These are phyloP conservation scores for Styela clava DNA, from an alignment of 23 tunicate species.

Conservation along the genomic window DNA sequence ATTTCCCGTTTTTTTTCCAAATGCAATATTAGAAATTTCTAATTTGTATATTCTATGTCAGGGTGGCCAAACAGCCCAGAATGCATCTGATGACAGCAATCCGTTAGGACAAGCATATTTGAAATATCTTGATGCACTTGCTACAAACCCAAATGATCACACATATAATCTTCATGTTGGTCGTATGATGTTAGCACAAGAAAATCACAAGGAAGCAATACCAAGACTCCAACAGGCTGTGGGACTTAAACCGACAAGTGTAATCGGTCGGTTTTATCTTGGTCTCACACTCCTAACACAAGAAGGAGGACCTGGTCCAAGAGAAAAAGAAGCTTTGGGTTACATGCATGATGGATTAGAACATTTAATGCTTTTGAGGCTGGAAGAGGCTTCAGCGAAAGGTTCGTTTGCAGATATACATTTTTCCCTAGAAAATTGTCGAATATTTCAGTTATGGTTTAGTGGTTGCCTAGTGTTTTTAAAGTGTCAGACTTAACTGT, in stretches of 20 bases:
- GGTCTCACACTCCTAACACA: slow-evolving; percentile 58
- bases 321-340: slow-evolving; percentile 45
- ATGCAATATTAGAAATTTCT: no score
- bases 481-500: no score
- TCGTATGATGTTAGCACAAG: slow-evolving; percentile 71
- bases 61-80: slow-evolving; percentile 70
- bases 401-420: no score
- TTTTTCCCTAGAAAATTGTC: no score
- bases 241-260: slow-evolving; percentile 67
- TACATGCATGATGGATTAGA: slow-evolving; percentile 76
- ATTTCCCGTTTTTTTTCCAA: no score
- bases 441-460: neutral
- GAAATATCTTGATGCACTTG: slow-evolving; percentile 81
- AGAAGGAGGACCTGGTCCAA: slow-evolving; percentile 50
- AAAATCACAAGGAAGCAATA: slow-evolving; percentile 50
- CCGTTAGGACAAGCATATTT: slow-evolving; percentile 78
- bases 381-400: slow-evolving; percentile 54
- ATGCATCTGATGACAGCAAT: slow-evolving; percentile 52
- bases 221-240: slow-evolving; percentile 73
- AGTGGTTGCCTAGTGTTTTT: neutral
- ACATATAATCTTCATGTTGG: slow-evolving; percentile 68
- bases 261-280: slow-evolving; percentile 67
- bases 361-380: slow-evolving; percentile 45
- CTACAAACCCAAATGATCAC: slow-evolving; percentile 56
- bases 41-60: no score